Conservation (phyloP, 1,140 invertebrate genomes). For the Bombus haemorrhoidalis region DNA sequence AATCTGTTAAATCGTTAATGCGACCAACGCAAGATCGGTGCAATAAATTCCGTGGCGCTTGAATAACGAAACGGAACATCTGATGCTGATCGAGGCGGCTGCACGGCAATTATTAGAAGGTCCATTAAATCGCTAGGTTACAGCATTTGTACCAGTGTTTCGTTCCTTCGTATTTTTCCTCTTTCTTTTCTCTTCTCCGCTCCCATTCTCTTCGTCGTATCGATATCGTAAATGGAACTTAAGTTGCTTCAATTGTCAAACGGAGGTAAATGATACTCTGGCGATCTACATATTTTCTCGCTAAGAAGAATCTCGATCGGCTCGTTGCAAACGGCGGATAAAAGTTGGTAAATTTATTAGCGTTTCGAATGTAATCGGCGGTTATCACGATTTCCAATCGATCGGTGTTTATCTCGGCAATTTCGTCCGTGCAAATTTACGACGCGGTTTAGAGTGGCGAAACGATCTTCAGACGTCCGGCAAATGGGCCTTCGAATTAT, state of each 20-base stretch:
- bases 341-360: background rate
- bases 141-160: background rate
- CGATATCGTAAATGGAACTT: background rate
- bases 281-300: conserved; percentile 6
- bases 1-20: conserved; percentile 5
- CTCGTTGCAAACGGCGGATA: background rate
- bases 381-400: background rate
- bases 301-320: background rate
- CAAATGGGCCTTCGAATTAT: background rate
- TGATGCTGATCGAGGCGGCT: background rate
- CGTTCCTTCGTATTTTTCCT: background rate
- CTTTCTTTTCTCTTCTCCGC: too few relatives aligned
- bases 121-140: background rate
- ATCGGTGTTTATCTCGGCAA: background rate
- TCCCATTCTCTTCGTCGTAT: background rate
- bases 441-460: background rate
- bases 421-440: conserved; percentile 11
- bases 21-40: background rate
- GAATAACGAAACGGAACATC: background rate
- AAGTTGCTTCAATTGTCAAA: background rate
- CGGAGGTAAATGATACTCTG: background rate
- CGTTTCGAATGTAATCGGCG: background rate
- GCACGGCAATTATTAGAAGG: background rate
- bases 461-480: background rate
- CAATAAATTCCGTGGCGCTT: background rate